A percentile compares a stretch with the other conserved stretches of the same genome.
Evolutionary conservation across 2,113 vertebrate genomes (phyloP).

Genomic region (Panthera tigris): DNA sequence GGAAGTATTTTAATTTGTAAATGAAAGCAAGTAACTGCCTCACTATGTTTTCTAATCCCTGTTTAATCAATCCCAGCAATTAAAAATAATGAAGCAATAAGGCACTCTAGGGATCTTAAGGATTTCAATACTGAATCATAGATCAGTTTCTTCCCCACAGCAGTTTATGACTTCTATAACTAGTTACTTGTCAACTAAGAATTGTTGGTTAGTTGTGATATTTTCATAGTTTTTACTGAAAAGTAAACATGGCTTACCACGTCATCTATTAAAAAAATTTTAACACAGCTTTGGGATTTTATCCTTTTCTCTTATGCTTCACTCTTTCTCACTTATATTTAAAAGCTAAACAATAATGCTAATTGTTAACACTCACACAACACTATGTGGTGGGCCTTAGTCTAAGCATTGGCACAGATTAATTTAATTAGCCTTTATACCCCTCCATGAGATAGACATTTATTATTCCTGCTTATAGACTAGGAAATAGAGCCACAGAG

Average conservation of each 20-base stretch:
- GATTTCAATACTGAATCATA: constrained; percentile 16
- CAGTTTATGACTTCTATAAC: background rate
- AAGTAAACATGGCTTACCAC: constrained; percentile 1
- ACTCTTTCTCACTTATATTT: constrained; percentile 13
- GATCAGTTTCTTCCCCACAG: background rate
- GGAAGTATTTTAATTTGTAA: constrained; percentile 60
- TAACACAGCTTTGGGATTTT: background rate
- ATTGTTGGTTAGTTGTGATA: background rate
- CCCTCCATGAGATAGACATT: background rate
- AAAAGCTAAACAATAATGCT: background rate
- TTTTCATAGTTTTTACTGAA: background rate
- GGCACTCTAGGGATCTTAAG: constrained; percentile 1
- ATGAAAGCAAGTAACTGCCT: constrained; percentile 63
- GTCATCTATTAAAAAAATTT: background rate
- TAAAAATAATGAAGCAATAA: constrained; percentile 74
- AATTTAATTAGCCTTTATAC: background rate
- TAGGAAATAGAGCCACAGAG: background rate
- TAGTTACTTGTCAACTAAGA: background rate
- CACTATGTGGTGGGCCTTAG: background rate
- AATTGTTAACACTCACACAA: background rate
- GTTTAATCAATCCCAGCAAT: constrained; percentile 76
- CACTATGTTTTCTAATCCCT: constrained; percentile 69
- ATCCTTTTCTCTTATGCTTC: background rate
- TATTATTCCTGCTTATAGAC: background rate
- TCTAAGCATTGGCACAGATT: background rate